Evolutionary conservation across 1,140 invertebrate species (phyloP).

Genomic region (Eufriesea mexicana): DNA sequence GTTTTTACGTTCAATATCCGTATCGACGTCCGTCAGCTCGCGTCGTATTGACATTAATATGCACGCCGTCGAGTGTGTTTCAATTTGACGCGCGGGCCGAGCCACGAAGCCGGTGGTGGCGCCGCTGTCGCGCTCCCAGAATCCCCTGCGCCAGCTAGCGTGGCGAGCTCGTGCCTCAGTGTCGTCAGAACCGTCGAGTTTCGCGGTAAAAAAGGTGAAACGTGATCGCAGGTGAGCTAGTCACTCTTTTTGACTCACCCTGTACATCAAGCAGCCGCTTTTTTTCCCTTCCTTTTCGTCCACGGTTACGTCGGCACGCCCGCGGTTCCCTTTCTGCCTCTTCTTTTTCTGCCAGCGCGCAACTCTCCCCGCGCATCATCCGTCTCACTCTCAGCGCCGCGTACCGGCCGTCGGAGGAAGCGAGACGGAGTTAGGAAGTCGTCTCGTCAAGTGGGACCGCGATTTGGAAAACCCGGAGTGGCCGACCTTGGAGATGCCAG

Average conservation of each 20-base stretch:
- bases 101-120: background rate
- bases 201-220: background rate
- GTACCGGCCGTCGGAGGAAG: constrained; percentile 29
- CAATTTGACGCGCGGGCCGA: constrained; percentile 8
- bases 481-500: constrained; percentile 74
- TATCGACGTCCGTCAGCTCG: too few species aligned
- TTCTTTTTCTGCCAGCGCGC: background rate
- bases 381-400: constrained; percentile 6
- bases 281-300: constrained; percentile 19
- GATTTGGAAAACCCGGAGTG: constrained; percentile 76
- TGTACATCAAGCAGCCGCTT: constrained; percentile 1
- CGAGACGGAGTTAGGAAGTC: constrained; percentile 75
- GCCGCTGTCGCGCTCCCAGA: background rate
- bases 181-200: background rate
- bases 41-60: constrained; percentile 1
- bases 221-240: background rate
- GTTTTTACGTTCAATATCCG: constrained; percentile 20
- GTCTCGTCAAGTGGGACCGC: constrained; percentile 59
- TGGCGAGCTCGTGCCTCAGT: background rate
- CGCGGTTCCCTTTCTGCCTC: background rate
- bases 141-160: too few species aligned
- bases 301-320: constrained; percentile 37
- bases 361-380: too few species aligned
- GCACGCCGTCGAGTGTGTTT: background rate
- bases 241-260: constrained; percentile 37